Percentiles rank a stretch among this genome's conserved stretches.
Conservation (phyloP, 2,888 invertebrate species). For the Elmis aenea region DNA sequence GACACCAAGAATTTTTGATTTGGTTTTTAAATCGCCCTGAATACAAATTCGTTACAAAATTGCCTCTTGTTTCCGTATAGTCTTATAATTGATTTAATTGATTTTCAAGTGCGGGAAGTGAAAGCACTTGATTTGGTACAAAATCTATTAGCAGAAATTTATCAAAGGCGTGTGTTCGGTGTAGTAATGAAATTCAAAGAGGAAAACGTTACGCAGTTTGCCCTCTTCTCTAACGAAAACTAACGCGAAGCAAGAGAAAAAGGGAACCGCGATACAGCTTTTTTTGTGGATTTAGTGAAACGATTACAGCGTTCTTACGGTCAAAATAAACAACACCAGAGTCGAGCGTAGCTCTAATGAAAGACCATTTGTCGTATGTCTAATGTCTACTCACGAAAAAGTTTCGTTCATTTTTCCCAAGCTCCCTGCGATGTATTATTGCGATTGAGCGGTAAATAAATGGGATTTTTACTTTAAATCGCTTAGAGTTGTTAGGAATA, state of each 20-base stretch:
- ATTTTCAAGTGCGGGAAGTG: no score
- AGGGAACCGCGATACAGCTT: constrained; percentile 8
- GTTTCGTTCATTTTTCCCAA: constrained; percentile 13
- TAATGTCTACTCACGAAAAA: constrained; percentile 17
- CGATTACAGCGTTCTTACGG: constrained; percentile 21
- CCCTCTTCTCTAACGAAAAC: constrained; percentile 5
- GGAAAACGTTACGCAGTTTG: constrained; percentile 9
- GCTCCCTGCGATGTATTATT: constrained; percentile 9
- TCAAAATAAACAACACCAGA: constrained; percentile 23
- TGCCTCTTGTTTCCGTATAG: no score
- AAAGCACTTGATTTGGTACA: constrained; percentile 16
- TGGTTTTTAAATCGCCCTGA: no score
- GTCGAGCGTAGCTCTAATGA: constrained; percentile 21
- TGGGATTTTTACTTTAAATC: no score
- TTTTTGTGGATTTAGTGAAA: constrained; percentile 21
- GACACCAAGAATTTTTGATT: no score
- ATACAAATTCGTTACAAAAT: no score
- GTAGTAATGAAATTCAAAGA: constrained; percentile 9
- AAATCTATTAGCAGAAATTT: constrained; percentile 26
- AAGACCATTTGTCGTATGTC: constrained; percentile 22
- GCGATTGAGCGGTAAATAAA: constrained; percentile 8
- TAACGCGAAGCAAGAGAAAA: constrained; percentile 5
- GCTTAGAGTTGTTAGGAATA: no score
- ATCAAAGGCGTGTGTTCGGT: constrained; percentile 19
- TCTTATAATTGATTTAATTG: no score